Conservation (phyloP, 2,797 vertebrate genomes). For the Pagetopsis macropterus region DNA sequence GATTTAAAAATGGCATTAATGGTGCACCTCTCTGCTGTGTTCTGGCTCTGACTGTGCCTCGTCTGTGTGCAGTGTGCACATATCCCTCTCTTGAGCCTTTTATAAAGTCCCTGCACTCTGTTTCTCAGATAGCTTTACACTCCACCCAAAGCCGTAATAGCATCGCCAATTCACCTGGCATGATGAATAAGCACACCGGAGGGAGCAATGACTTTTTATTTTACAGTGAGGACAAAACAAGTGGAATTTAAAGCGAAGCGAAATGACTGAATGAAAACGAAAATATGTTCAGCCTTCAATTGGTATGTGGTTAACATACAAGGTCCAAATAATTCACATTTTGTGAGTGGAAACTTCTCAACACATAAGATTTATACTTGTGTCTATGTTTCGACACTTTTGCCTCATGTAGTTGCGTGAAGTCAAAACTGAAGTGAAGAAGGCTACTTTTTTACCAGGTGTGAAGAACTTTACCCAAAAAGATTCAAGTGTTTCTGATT, state of each 20-base stretch:
- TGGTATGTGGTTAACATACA: not conserved
- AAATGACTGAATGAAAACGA: too few relatives aligned
- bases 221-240: not conserved
- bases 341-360: not conserved
- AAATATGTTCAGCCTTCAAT: not conserved
- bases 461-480: not conserved
- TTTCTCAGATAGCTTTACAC: constrained; percentile 2
- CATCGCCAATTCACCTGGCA: not conserved
- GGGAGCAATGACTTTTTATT: not conserved
- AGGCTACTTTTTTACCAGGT: not conserved
- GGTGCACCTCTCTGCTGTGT: not conserved
- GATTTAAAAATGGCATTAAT: constrained; percentile 22
- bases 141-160: constrained; percentile 11
- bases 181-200: constrained; percentile 5
- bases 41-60: constrained; percentile 2
- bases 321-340: not conserved
- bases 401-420: not conserved
- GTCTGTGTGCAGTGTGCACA: not conserved
- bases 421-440: not conserved
- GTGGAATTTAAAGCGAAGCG: not conserved
- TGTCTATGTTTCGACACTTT: not conserved
- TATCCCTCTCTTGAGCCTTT: constrained; percentile 7
- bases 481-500: not conserved
- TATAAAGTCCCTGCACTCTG: constrained; percentile 6
- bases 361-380: too few relatives aligned